A percentile compares a stretch with the other conserved stretches of the same genome.
phyloP scores from a whole-genome alignment of 2,797 vertebrate genomes.

The Hydrophis major region DNA sequence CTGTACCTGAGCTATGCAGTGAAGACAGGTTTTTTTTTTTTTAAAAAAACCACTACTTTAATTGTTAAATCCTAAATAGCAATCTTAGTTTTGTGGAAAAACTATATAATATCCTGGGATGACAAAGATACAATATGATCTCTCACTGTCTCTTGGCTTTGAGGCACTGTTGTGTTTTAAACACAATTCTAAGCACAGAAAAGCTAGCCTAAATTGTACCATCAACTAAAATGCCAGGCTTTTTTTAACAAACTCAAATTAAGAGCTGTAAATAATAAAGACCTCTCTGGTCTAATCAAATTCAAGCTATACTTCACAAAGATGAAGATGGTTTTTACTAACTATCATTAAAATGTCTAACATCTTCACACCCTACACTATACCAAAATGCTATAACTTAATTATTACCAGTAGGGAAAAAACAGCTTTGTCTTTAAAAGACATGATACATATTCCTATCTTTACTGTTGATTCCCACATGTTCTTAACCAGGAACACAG shows the following conservation, averaged over 20 bases:
- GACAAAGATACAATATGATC: no score
- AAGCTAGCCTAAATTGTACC: neutral
- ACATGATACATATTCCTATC: constrained; percentile 16
- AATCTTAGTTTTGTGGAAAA: neutral
- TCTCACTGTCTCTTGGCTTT: neutral
- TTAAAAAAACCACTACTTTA: neutral
- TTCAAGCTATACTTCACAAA: neutral
- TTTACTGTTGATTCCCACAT: constrained; percentile 20
- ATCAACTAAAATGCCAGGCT: neutral
- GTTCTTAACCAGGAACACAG: constrained; percentile 31
- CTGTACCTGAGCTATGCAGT: neutral
- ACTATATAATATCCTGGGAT: neutral
- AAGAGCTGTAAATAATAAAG: neutral
- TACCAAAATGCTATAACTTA: neutral
- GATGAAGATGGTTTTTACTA: neutral
- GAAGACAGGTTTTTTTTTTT: neutral
- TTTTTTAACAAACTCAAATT: neutral
- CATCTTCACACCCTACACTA: neutral
- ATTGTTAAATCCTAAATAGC: neutral
- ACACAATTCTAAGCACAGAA: constrained; percentile 9
- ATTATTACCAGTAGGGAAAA: constrained; percentile 18
- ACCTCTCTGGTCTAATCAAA: fast-evolving
- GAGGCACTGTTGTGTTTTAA: neutral
- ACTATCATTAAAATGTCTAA: neutral
- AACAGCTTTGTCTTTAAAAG: constrained; percentile 23